A percentile compares a stretch with the other conserved stretches of the same genome.
These are phyloP conservation scores for Hylia prasina DNA, from an alignment of 2,113 vertebrate genomes.

Conservation along the genomic window DNA sequence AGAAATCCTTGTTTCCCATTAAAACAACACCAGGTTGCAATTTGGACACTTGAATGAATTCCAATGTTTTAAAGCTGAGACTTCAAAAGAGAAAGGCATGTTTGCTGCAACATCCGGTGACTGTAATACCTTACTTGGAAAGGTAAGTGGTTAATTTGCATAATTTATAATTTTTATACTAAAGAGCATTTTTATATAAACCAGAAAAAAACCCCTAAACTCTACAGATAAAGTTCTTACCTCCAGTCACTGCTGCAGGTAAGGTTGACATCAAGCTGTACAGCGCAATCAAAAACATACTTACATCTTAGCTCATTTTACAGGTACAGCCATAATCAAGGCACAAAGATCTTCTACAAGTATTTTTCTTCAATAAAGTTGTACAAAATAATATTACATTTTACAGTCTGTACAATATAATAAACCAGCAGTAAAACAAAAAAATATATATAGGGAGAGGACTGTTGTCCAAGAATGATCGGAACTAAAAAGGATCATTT, in stretches of 20 bases:
- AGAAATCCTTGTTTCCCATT: slow-evolving; percentile 76
- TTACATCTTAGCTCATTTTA: slow-evolving; percentile 95
- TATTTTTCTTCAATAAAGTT: slow-evolving; percentile 96
- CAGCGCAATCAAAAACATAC: slow-evolving; percentile 91
- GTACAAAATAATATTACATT: slow-evolving; percentile 99
- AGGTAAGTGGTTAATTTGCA: slow-evolving; percentile 88
- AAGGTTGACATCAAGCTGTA: slow-evolving; percentile 92
- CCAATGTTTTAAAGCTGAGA: slow-evolving; percentile 87
- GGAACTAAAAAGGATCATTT: slow-evolving; percentile 77
- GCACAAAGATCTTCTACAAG: slow-evolving; percentile 97
- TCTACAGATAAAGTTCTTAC: slow-evolving; percentile 85
- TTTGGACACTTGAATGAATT: slow-evolving; percentile 85
- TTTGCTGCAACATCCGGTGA: slow-evolving; percentile 82
- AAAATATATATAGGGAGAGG: slow-evolving; percentile 71
- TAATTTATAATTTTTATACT: slow-evolving; percentile 90
- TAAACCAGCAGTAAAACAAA: slow-evolving; percentile 86
- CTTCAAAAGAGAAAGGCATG: slow-evolving; percentile 81
- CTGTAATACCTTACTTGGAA: slow-evolving; percentile 70
- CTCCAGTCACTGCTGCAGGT: slow-evolving; percentile 83
- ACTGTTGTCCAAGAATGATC: slow-evolving; percentile 70
- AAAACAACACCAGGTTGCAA: slow-evolving; percentile 87
- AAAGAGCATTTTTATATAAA: slow-evolving; percentile 90
- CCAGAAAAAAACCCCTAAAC: slow-evolving; percentile 83
- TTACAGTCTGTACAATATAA: slow-evolving; percentile 96
- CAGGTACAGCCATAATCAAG: slow-evolving; percentile 96